Evolutionary conservation across 2,797 vertebrate species (phyloP), one percentile per base, ranked within the genome.

Genomic region (Muscicapa comitata): DNA sequence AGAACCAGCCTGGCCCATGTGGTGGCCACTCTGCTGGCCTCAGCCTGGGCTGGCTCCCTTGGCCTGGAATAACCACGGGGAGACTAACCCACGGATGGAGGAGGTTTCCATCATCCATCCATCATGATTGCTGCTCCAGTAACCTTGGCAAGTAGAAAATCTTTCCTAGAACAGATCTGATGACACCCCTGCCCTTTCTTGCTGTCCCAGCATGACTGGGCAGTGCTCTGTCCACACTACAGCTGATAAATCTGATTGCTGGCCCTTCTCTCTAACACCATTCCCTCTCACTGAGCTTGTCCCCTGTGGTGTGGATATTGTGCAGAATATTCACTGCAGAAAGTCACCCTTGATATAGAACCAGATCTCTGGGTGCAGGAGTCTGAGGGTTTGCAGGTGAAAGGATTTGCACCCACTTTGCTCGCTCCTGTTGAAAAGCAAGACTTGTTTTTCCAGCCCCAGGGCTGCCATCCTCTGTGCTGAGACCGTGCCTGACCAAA

Each of bases 1-100:
- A 28, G 40, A 18, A 18, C 23, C 38, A 58, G 29, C 1, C 2
- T 9, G 24, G 21, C 29, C n/a, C 10, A 3, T 48, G 1, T 15
- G 76, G 14, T 54, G 65, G 33, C 17, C 35, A 5, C 23, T 61
- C 74, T 92, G 86, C 57, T 94, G 66, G 5, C 72, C 43, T 45
- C 63, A 85, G 37, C 51, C 71, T 82, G 75, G 63, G 63, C 24
- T 45, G 38, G 3, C 21, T 79, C 38, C 45, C n/a, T 67, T 37
- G 61, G n/a, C 50, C 51, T 74, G 77, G 13, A 17, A 17, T 31
- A 29, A 21, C 23, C 50, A 63, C 2, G 2, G 61, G 50, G 67
- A 86, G 7, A 37, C 8, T 23, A 26, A 45, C 21, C 42, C 55
- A 3, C 3, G 68, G 33, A 13, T 53, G 25, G 58, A 75, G 55